Percentiles rank a stretch among this genome's conserved stretches.
phyloP scores from a whole-genome alignment of 2,113 vertebrate genomes.

The Apeltes quadracus region DNA sequence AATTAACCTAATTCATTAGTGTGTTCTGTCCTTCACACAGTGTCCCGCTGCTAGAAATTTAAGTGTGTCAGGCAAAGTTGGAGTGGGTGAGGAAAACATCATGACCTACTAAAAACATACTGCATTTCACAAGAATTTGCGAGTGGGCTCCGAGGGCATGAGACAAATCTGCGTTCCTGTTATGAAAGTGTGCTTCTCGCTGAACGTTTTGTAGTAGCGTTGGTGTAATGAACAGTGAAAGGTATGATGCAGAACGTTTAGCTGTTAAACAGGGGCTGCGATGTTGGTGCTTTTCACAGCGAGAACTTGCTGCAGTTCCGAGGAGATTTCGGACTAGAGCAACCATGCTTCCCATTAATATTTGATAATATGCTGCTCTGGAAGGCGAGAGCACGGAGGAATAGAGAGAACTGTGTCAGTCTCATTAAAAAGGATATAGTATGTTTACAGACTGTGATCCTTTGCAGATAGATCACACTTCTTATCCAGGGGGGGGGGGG shows the following conservation, averaged over 20 bases:
- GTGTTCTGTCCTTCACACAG: conserved; percentile 66
- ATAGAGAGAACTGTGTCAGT: conserved; percentile 66
- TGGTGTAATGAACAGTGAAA: neutral
- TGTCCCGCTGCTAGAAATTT: conserved; percentile 66
- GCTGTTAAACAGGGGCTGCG: conserved; percentile 2
- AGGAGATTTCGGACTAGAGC: conserved; percentile 49
- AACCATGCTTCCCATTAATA: conserved; percentile 71
- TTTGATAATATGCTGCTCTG: conserved; percentile 65
- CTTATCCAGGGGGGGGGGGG: neutral
- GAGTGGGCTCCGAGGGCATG: conserved; percentile 5
- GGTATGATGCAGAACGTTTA: neutral
- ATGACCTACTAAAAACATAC: conserved; percentile 73
- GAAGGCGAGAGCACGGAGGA: conserved; percentile 57
- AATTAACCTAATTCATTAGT: conserved; percentile 78
- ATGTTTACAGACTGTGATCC: conserved; percentile 53
- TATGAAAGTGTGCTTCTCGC: neutral
- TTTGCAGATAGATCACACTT: conserved; percentile 8
- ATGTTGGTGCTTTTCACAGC: conserved; percentile 17
- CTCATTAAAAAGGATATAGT: conserved; percentile 67
- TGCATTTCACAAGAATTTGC: conserved; percentile 26
- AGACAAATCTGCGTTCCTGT: neutral
- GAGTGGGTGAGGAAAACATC: conserved; percentile 68
- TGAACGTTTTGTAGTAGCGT: neutral
- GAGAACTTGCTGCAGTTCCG: conserved; percentile 28
- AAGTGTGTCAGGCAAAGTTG: conserved; percentile 77